Evolutionary conservation across 1,140 invertebrate genomes (phyloP).

Genomic region (Apis laboriosa): DNA sequence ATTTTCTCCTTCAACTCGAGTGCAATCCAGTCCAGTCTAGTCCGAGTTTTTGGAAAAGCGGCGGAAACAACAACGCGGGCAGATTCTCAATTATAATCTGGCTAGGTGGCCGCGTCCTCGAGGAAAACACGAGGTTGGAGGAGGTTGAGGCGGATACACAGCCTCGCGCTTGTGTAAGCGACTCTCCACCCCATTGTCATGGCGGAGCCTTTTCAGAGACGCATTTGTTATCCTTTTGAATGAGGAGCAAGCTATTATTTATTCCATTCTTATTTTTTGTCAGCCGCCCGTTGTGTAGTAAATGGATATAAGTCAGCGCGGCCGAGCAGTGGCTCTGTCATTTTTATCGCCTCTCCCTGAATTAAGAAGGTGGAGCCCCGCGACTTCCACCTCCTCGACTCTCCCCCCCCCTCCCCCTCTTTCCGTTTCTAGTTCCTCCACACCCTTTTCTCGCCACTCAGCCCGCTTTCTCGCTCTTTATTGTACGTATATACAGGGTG

Average conservation of each 20-base stretch:
- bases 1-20: too few relatives aligned
- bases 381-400: slow-evolving; percentile 59
- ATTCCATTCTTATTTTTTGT: slow-evolving; percentile 81
- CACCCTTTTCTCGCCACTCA: background rate
- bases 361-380: slow-evolving; percentile 80
- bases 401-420: slow-evolving; percentile 24
- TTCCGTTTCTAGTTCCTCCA: slow-evolving; percentile 44
- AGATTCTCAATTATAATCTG: too few relatives aligned
- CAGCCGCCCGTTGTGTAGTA: slow-evolving; percentile 78
- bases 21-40: too few relatives aligned
- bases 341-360: slow-evolving; percentile 80
- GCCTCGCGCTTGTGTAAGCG: slow-evolving; percentile 68
- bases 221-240: slow-evolving; percentile 81
- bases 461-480: background rate
- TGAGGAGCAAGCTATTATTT: slow-evolving; percentile 80
- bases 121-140: too few relatives aligned
- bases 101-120: too few relatives aligned
- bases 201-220: slow-evolving; percentile 76
- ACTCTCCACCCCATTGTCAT: slow-evolving; percentile 77
- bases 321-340: slow-evolving; percentile 80
- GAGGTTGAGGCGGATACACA: too few relatives aligned
- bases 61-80: too few relatives aligned
- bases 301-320: slow-evolving; percentile 80
- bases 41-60: too few relatives aligned
- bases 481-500: too few relatives aligned